These are phyloP conservation scores for Theocolax elegans DNA, from an alignment of 1,140 invertebrate genomes.

Conservation along the genomic window DNA sequence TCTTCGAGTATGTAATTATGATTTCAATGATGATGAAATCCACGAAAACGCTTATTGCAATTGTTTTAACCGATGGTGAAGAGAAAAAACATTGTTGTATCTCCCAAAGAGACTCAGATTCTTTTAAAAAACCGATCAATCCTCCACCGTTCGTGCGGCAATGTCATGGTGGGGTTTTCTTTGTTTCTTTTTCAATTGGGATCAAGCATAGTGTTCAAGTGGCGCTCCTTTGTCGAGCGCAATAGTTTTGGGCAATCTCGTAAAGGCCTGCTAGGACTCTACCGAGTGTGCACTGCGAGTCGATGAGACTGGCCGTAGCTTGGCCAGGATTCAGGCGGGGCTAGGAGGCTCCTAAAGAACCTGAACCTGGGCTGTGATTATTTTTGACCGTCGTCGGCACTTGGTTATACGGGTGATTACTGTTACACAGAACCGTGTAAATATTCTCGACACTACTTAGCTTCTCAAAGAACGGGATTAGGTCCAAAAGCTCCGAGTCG, in stretches of 20 bases:
- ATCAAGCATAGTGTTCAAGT: constrained; percentile 20
- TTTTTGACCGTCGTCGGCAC: constrained; percentile 49
- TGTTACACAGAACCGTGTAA: constrained; percentile 90
- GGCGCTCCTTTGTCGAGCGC: constrained; percentile 16
- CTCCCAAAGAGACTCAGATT: no score
- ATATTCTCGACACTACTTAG: constrained; percentile 94
- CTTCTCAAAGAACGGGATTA: constrained; percentile 96
- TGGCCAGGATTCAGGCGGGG: constrained; percentile 61
- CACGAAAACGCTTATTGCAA: constrained; percentile 38
- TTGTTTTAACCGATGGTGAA: constrained; percentile 15
- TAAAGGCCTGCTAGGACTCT: constrained; percentile 57
- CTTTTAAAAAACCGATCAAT: no score
- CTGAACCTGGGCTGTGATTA: constrained; percentile 56
- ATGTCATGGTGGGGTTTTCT: no score
- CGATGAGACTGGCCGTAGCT: constrained; percentile 56
- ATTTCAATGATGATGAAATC: constrained; percentile 39
- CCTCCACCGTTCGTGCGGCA: no score
- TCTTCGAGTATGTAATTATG: constrained; percentile 37
- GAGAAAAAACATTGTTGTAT: no score
- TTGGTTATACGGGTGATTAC: constrained; percentile 83
- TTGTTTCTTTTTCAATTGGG: constrained; percentile 23
- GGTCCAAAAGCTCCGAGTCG: constrained; percentile 92
- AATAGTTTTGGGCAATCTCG: constrained; percentile 54
- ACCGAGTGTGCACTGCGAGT: constrained; percentile 59
- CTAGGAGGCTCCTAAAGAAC: constrained; percentile 64